phyloP scores from a whole-genome alignment of 2,888 invertebrate species.

The Schrankia costaestrigalis region DNA sequence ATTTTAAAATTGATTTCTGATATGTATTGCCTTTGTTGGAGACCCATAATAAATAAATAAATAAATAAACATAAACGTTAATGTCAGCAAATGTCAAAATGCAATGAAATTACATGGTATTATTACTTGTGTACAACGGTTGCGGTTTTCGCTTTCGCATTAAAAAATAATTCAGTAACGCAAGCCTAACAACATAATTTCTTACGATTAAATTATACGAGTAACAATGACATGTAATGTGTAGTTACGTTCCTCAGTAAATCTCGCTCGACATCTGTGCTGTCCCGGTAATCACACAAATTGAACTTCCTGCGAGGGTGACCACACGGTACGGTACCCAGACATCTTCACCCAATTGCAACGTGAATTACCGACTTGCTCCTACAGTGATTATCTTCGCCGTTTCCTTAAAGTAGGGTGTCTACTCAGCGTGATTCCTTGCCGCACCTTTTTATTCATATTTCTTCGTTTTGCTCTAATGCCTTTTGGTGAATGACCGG shows the following conservation, averaged over 20 bases:
- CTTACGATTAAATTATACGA: constrained; percentile 27
- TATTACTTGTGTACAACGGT: too few relatives aligned
- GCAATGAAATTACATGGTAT: too few relatives aligned
- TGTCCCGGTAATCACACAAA: constrained; percentile 42
- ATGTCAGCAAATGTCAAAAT: too few relatives aligned
- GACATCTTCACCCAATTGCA: constrained; percentile 48
- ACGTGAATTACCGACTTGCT: constrained; percentile 35
- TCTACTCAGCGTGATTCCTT: constrained; percentile 71
- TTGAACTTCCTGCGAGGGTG: constrained; percentile 66
- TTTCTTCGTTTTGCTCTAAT: constrained; percentile 66
- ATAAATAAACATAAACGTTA: too few relatives aligned
- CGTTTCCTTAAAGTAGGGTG: constrained; percentile 62
- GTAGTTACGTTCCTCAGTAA: constrained; percentile 27
- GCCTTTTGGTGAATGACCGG: constrained; percentile 75
- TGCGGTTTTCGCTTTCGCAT: too few relatives aligned
- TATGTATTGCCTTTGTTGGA: too few relatives aligned
- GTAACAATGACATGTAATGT: constrained; percentile 28
- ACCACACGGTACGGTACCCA: constrained; percentile 48
- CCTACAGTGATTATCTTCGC: constrained; percentile 49
- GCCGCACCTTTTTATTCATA: constrained; percentile 73
- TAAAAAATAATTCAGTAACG: constrained; percentile 19
- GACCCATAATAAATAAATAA: too few relatives aligned
- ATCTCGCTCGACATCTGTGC: constrained; percentile 37
- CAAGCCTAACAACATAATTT: constrained; percentile 11
- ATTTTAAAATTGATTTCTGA: too few relatives aligned